A percentile compares a stretch with the other conserved stretches of the same genome.
Evolutionary conservation across 1,140 invertebrate genomes (phyloP).

Genomic region (Anadara kagoshimensis): DNA sequence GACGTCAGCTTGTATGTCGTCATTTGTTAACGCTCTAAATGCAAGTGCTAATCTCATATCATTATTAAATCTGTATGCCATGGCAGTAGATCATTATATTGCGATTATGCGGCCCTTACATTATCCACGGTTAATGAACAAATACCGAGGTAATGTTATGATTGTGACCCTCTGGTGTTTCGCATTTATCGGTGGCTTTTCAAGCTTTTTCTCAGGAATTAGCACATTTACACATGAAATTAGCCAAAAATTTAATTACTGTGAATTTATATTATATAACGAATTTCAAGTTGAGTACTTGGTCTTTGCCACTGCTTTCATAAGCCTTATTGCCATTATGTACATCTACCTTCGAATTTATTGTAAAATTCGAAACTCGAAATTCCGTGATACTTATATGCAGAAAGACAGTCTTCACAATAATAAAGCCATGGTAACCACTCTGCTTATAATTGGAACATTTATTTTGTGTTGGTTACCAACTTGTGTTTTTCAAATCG

Average conservation of each 20-base stretch:
- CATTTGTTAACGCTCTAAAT: slow-evolving; percentile 47
- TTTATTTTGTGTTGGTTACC: slow-evolving; percentile 82
- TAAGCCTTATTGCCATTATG: slow-evolving; percentile 68
- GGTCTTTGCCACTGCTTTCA: slow-evolving; percentile 69
- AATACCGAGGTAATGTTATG: slow-evolving; percentile 80
- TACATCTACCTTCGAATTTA: slow-evolving; percentile 55
- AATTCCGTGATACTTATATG: slow-evolving; percentile 6
- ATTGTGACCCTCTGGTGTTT: slow-evolving; percentile 80
- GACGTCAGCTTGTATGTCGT: slow-evolving; percentile 38
- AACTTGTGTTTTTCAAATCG: slow-evolving; percentile 73
- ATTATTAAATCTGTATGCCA: slow-evolving; percentile 79
- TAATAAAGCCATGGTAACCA: slow-evolving; percentile 81
- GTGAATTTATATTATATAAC: slow-evolving; percentile 72
- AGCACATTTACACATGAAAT: slow-evolving; percentile 50
- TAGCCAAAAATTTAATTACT: slow-evolving; percentile 53
- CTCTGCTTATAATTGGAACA: slow-evolving; percentile 82
- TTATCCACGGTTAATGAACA: slow-evolving; percentile 80
- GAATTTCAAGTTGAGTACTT: slow-evolving; percentile 61
- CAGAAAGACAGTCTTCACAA: slow-evolving; percentile 67
- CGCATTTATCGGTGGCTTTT: slow-evolving; percentile 76
- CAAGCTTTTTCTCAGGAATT: slow-evolving; percentile 59
- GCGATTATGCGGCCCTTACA: slow-evolving; percentile 89
- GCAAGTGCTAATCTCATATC: slow-evolving; percentile 74
- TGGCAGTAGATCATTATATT: slow-evolving; percentile 85
- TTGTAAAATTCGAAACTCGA: slow-evolving; percentile 33